Evolutionary conservation across 2,797 vertebrate species (phyloP).

Genomic region (Acanthiza pusilla): DNA sequence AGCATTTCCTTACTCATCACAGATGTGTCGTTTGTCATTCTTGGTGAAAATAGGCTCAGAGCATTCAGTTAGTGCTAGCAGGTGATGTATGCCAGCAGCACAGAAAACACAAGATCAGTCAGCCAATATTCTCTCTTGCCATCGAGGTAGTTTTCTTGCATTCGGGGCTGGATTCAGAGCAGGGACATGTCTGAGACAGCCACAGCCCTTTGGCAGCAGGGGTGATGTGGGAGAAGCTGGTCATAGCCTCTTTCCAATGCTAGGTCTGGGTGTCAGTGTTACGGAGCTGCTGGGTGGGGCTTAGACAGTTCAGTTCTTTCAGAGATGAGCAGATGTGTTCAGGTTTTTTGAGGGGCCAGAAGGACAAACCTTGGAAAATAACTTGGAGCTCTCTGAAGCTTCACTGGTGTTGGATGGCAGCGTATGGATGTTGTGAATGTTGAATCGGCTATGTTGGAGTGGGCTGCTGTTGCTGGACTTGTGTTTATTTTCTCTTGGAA

Average conservation of each 20-base stretch:
- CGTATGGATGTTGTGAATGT: rapidly evolving
- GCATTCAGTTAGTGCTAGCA: neutral
- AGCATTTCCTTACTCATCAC: neutral
- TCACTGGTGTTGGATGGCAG: neutral
- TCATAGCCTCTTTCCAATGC: neutral
- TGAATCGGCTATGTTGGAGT: neutral
- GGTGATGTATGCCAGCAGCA: neutral
- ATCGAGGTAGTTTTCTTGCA: rapidly evolving
- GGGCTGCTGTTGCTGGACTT: neutral
- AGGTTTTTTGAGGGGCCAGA: rapidly evolving
- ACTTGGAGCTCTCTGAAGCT: neutral
- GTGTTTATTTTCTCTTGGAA: neutral
- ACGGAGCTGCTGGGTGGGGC: rapidly evolving
- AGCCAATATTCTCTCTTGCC: neutral
- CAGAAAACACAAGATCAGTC: neutral
- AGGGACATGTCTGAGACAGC: neutral
- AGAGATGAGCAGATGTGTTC: neutral
- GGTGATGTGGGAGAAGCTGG: neutral
- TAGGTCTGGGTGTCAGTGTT: neutral
- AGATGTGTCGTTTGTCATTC: neutral
- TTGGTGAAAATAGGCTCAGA: neutral
- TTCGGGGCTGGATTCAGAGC: neutral
- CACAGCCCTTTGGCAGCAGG: neutral
- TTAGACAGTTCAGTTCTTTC: neutral
- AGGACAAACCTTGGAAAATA: neutral